Evolutionary conservation across 2,888 invertebrate species (phyloP).

Genomic region (Globia sparganii): DNA sequence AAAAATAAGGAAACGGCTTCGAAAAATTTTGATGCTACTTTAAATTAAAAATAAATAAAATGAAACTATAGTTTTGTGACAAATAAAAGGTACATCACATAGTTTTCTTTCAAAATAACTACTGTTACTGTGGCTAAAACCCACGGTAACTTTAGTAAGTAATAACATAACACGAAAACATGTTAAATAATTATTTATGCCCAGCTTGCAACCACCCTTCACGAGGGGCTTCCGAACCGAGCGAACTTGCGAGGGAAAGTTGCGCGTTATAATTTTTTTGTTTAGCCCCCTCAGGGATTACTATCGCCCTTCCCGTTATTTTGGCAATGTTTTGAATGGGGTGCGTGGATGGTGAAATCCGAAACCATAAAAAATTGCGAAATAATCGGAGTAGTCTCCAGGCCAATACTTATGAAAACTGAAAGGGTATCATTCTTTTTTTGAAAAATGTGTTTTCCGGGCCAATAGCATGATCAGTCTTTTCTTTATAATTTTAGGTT

Average conservation of each 20-base stretch:
- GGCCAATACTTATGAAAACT: background rate
- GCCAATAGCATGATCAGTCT: too few relatives aligned
- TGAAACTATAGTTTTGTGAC: background rate
- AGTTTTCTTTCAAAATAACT: background rate
- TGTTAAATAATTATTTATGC: conserved; percentile 8
- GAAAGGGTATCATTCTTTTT: background rate
- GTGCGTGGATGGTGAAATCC: too few relatives aligned
- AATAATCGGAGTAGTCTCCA: background rate
- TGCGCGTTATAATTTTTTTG: background rate
- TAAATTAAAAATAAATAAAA: background rate
- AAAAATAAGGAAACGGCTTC: background rate
- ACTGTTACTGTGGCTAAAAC: too few relatives aligned
- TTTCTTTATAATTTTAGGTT: background rate
- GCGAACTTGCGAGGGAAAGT: conserved; percentile 13
- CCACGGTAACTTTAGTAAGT: background rate
- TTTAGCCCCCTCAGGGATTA: conserved; percentile 11
- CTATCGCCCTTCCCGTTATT: conserved; percentile 17
- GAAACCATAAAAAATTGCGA: background rate
- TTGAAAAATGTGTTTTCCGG: background rate
- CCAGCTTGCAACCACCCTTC: conserved; percentile 9
- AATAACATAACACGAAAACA: background rate
- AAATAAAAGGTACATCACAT: background rate
- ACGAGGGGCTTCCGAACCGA: conserved; percentile 1
- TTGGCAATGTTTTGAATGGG: background rate
- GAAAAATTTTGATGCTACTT: background rate